Percentiles rank a stretch among this genome's conserved stretches.
phyloP scores from a whole-genome alignment of 2,888 invertebrate genomes.

The Hylaea fasciaria region DNA sequence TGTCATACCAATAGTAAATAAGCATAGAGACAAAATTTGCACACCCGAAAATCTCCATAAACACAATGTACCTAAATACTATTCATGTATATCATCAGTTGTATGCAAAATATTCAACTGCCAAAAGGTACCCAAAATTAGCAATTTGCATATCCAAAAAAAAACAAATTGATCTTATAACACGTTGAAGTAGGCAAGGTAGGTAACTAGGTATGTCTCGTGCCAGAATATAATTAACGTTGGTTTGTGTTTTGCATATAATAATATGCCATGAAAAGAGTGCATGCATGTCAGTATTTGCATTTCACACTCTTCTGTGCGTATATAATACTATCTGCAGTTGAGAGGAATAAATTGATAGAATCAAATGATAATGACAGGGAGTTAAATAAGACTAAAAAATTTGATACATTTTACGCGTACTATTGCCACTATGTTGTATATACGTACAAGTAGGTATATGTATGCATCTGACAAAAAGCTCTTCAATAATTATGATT shows the following conservation, averaged over 20 bases:
- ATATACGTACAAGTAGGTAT: too few relatives aligned
- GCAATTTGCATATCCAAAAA: background rate
- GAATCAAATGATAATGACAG: background rate
- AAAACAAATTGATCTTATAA: background rate
- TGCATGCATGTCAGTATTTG: conserved; percentile 19
- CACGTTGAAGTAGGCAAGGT: background rate
- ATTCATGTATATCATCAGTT: background rate
- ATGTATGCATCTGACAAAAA: too few relatives aligned
- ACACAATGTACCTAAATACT: background rate
- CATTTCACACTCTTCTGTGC: conserved; percentile 19
- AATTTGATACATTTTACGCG: too few relatives aligned
- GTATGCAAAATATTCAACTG: background rate
- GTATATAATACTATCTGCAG: conserved; percentile 7
- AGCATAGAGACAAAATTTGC: conserved; percentile 1
- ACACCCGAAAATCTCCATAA: background rate
- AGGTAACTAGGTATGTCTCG: conserved; percentile 7
- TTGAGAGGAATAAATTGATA: conserved; percentile 9
- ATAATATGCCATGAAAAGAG: conserved; percentile 11
- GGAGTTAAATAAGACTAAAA: too few relatives aligned
- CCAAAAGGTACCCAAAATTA: background rate
- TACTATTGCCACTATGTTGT: too few relatives aligned
- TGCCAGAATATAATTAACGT: conserved; percentile 17
- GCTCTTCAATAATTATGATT: too few relatives aligned
- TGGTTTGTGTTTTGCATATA: conserved; percentile 14
- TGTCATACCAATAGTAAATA: background rate